phyloP scores from a whole-genome alignment of 2,113 vertebrate species.

The Protobothrops flavoviridis region DNA sequence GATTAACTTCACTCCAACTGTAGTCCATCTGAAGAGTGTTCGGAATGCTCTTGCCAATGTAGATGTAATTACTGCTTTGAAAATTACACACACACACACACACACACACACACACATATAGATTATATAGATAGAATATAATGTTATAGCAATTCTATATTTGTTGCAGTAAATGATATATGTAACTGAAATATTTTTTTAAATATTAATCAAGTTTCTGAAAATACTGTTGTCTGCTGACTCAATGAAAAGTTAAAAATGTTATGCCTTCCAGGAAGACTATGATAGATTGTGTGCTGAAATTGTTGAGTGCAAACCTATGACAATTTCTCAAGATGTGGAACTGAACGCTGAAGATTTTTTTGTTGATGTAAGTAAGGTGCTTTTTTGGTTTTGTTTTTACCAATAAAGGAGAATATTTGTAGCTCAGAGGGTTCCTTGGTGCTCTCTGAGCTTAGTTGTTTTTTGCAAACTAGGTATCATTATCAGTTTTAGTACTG shows the following conservation, averaged over 20 bases:
- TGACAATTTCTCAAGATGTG: conserved; percentile 18
- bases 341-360: conserved; percentile 82
- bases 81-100: neutral
- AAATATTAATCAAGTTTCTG: neutral
- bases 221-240: neutral
- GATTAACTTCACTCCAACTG: neutral
- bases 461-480: neutral
- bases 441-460: neutral
- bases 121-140: neutral
- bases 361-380: conserved; percentile 79
- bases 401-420: neutral
- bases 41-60: neutral
- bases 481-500: neutral
- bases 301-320: conserved; percentile 71
- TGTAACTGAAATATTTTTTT: neutral
- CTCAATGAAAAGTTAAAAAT: neutral
- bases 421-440: neutral
- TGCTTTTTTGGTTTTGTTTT: neutral
- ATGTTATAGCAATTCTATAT: neutral
- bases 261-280: conserved; percentile 59
- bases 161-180: neutral
- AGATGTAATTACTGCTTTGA: neutral
- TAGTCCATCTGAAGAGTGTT: neutral
- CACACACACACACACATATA: neutral
- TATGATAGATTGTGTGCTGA: conserved; percentile 62